phyloP scores from a whole-genome alignment of 2,797 vertebrate genomes.

The Epinephelus coioides region DNA sequence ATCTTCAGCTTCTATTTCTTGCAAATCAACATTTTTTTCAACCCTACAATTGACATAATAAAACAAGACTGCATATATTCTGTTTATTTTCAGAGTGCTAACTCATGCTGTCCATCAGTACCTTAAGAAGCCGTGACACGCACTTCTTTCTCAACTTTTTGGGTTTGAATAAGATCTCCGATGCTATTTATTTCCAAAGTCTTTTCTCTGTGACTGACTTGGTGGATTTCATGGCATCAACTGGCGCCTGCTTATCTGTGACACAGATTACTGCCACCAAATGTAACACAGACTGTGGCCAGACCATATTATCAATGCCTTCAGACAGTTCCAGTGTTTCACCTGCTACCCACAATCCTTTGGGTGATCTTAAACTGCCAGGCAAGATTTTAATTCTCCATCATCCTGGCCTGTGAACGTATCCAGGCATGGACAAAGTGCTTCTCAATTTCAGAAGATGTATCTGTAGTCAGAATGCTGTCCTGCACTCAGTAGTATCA shows the following conservation, averaged over 20 bases:
- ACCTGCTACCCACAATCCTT: neutral
- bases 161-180: neutral
- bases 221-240: neutral
- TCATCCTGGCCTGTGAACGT: neutral
- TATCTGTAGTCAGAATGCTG: neutral
- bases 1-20: neutral
- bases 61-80: neutral
- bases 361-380: neutral
- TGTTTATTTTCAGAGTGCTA: neutral
- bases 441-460: neutral
- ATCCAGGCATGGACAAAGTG: neutral
- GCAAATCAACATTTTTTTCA: neutral
- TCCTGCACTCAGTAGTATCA: neutral
- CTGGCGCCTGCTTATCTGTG: neutral
- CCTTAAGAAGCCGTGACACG: too few species aligned
- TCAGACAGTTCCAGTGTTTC: neutral
- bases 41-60: slow-evolving; percentile 1
- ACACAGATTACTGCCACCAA: neutral
- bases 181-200: neutral
- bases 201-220: neutral
- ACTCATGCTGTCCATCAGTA: neutral
- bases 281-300: too few species aligned
- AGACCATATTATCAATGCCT: neutral
- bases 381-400: neutral
- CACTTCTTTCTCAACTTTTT: neutral